Percentiles rank a stretch among this genome's conserved stretches.
Conservation (phyloP, 2,113 vertebrate genomes). For the Dunckerocampus dactyliophorus region DNA sequence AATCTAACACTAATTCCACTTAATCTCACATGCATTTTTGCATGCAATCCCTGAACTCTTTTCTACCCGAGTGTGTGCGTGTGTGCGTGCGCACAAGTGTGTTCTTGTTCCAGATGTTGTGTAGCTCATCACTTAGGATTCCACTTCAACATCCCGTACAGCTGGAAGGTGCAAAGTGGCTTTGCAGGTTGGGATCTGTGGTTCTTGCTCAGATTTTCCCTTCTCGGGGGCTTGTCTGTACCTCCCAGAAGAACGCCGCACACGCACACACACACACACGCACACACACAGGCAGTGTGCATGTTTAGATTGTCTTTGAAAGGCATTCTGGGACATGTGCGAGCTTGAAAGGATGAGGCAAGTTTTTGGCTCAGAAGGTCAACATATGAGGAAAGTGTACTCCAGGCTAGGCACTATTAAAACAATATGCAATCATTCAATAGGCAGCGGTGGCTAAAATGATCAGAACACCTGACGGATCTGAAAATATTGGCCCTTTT, state of each 20-base stretch:
- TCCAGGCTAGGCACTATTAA: no score
- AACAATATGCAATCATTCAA: no score
- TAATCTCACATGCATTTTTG: neutral
- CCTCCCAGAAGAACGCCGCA: no score
- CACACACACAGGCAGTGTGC: slow-evolving; percentile 10
- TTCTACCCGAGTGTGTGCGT: neutral
- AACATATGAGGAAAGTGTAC: slow-evolving; percentile 14
- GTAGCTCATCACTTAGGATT: slow-evolving; percentile 4
- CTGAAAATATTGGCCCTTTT: no score
- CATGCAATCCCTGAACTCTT: neutral
- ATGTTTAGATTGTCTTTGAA: slow-evolving; percentile 36
- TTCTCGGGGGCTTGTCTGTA: slow-evolving; percentile 31
- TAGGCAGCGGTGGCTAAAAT: no score
- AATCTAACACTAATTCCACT: neutral
- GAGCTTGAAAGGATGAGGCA: neutral
- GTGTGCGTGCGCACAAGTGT: neutral
- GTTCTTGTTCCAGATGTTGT: slow-evolving; percentile 11
- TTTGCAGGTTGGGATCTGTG: slow-evolving; percentile 9
- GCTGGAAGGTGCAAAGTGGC: neutral
- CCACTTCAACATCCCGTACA: neutral
- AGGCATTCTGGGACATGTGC: slow-evolving; percentile 16
- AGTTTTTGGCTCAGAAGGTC: neutral
- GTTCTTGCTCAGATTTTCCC: slow-evolving; percentile 49
- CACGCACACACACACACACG: neutral
- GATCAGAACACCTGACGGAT: no score